Conservation (phyloP, 2,888 invertebrate genomes). For the Torymus texanus region DNA sequence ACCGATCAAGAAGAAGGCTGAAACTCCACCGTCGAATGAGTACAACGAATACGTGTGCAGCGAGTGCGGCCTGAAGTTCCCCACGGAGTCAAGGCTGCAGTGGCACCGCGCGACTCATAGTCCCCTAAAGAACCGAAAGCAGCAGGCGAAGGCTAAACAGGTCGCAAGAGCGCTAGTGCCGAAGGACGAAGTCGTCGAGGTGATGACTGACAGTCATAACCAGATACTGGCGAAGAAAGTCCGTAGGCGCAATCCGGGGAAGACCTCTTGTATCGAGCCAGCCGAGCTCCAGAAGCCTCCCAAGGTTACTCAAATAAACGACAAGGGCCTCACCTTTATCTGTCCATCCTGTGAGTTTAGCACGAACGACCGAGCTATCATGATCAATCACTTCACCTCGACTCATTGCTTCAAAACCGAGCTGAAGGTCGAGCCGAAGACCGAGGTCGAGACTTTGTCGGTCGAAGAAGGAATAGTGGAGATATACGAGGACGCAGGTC, state of each 20-base stretch:
- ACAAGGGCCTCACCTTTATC: constrained; percentile 34
- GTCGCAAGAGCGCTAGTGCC: background rate
- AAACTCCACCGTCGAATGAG: background rate
- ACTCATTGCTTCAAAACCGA: constrained; percentile 12
- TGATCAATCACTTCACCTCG: constrained; percentile 39
- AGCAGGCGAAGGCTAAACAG: background rate
- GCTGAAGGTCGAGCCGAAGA: background rate
- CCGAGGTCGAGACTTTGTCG: background rate
- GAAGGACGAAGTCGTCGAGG: background rate
- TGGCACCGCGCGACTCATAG: constrained; percentile 44
- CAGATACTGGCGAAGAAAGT: background rate
- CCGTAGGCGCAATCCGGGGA: background rate
- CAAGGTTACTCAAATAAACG: too few relatives aligned
- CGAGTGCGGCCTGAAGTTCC: constrained; percentile 66
- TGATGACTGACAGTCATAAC: too few relatives aligned
- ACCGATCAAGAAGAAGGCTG: constrained; percentile 41
- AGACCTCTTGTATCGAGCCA: background rate
- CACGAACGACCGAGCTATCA: constrained; percentile 23
- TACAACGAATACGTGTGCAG: constrained; percentile 59
- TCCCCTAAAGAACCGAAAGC: constrained; percentile 19
- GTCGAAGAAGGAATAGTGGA: too few relatives aligned
- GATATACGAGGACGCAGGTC: too few relatives aligned
- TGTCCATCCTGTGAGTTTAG: constrained; percentile 50
- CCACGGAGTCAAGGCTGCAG: constrained; percentile 54
- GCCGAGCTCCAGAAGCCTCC: background rate